Evolutionary conservation across 2,797 vertebrate species (phyloP).

Genomic region (Coendou prehensilis): DNA sequence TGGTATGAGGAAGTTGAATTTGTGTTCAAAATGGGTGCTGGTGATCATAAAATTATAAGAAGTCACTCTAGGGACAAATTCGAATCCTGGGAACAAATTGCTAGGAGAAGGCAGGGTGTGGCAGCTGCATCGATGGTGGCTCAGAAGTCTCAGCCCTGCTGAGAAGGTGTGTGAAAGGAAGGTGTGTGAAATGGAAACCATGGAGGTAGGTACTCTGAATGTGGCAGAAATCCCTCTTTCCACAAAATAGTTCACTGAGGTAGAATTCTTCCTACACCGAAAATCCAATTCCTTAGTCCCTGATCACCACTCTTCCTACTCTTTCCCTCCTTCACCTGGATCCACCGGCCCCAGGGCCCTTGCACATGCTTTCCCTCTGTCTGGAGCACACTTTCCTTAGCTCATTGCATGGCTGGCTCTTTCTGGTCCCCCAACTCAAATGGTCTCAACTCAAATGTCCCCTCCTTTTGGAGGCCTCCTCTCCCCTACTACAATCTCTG

Average conservation of each 20-base stretch:
- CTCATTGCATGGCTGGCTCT: not conserved
- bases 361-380: not conserved
- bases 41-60: not conserved
- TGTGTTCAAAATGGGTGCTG: not conserved
- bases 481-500: not conserved
- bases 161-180: not conserved
- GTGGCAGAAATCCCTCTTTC: not conserved
- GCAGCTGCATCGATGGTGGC: rapidly evolving
- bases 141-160: not conserved
- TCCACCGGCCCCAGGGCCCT: not conserved
- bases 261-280: not conserved
- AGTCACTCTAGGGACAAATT: not conserved
- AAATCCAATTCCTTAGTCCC: not conserved
- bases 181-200: not conserved
- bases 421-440: not conserved
- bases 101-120: no score
- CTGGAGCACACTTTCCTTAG: not conserved
- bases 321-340: not conserved
- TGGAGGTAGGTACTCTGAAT: not conserved
- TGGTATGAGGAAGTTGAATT: not conserved
- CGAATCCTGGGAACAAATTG: not conserved
- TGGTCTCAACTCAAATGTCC: not conserved
- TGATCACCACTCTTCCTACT: not conserved
- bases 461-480: not conserved
- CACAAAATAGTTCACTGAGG: no score